These are phyloP conservation scores for Eurosta solidaginis DNA, from an alignment of 1,140 invertebrate genomes.

Conservation along the genomic window DNA sequence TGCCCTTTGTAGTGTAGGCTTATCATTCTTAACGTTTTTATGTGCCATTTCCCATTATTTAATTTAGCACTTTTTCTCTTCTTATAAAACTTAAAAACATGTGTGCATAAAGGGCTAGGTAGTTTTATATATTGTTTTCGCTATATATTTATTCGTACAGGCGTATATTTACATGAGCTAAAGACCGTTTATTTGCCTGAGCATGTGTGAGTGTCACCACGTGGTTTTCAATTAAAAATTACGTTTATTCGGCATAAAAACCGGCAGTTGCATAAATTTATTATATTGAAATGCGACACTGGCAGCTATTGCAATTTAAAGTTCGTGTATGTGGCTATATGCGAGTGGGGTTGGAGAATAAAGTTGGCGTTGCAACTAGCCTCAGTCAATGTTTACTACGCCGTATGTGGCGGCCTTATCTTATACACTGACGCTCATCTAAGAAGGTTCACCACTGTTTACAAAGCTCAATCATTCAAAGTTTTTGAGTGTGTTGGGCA, in stretches of 20 bases:
- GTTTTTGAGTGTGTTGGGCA: no score
- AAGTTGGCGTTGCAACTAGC: background rate
- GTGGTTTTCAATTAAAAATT: slow-evolving; percentile 28
- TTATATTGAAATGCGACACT: background rate
- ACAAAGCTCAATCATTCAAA: no score
- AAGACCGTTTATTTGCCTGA: background rate
- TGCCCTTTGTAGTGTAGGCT: background rate
- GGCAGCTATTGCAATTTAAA: background rate
- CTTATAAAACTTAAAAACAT: background rate
- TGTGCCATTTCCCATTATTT: background rate
- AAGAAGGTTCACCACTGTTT: no score
- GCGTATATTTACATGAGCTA: background rate
- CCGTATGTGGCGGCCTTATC: background rate
- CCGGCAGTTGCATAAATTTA: slow-evolving; percentile 12
- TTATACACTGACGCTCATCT: no score
- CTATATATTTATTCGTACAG: background rate
- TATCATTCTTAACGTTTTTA: background rate
- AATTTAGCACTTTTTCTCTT: background rate
- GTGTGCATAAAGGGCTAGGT: background rate
- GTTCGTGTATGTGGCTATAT: background rate
- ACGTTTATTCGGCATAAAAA: slow-evolving; percentile 26
- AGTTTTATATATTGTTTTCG: background rate
- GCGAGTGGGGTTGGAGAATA: background rate
- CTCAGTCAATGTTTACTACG: background rate
- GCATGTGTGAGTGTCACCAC: background rate